Conservation (phyloP, 2,888 invertebrate species). For the Blomia tropicalis region DNA sequence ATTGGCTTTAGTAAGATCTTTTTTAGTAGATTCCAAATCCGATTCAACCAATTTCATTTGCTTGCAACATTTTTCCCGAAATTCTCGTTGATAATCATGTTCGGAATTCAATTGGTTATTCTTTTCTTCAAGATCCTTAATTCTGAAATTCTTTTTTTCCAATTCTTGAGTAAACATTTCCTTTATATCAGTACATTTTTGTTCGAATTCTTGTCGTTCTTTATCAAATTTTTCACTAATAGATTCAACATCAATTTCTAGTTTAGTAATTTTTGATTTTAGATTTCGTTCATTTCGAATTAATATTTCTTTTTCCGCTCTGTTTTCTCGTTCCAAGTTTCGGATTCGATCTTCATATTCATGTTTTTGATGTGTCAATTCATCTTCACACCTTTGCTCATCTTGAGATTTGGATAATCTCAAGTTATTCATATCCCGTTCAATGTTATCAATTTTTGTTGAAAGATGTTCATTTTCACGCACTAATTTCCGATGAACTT, state of each 20-base stretch:
- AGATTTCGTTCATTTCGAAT: not conserved
- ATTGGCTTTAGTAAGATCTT: constrained; percentile 23
- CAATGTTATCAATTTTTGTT: not conserved
- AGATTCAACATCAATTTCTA: not conserved
- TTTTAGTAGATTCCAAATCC: not conserved
- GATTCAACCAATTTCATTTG: not conserved
- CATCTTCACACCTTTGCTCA: not conserved
- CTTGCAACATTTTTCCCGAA: not conserved
- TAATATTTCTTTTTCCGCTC: constrained; percentile 2
- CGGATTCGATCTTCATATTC: not conserved
- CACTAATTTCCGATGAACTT: constrained; percentile 8
- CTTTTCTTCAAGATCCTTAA: constrained; percentile 8
- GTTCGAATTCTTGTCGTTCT: not conserved
- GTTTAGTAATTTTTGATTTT: not conserved
- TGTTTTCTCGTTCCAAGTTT: constrained; percentile 2
- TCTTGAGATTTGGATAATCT: constrained; percentile 4
- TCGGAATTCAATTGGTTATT: constrained; percentile 15
- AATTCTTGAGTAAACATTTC: constrained; percentile 1
- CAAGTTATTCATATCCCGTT: not conserved
- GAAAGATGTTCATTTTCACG: constrained; percentile 15
- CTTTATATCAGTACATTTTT: not conserved
- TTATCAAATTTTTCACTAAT: not conserved
- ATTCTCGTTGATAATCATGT: not conserved
- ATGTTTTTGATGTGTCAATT: not conserved
- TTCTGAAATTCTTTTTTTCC: not conserved